Percentiles rank a stretch among this genome's conserved stretches.
phyloP scores from a whole-genome alignment of 2,888 invertebrate genomes.

The Eilema depressum region DNA sequence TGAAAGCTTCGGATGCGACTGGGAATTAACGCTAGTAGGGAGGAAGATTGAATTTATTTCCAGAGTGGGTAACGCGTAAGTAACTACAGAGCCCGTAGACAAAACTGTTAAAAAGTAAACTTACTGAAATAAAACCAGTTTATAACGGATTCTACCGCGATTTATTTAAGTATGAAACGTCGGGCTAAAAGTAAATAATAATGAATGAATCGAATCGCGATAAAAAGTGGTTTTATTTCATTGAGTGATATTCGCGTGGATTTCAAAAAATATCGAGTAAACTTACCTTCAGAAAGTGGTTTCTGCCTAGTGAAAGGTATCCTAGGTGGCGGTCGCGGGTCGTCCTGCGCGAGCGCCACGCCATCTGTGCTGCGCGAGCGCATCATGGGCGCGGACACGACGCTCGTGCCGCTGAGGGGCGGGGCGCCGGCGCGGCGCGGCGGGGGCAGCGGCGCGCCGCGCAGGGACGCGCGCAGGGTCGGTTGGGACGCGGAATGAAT shows the following conservation, averaged over 20 bases:
- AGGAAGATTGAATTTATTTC: neutral
- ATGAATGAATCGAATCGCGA: too few species aligned
- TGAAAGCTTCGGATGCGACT: too few species aligned
- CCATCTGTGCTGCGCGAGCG: slow-evolving; percentile 73
- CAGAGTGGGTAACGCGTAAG: too few species aligned
- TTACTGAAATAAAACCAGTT: too few species aligned
- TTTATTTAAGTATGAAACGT: too few species aligned
- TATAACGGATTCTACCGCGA: too few species aligned
- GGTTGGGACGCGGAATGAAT: slow-evolving; percentile 68
- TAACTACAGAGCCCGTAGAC: too few species aligned
- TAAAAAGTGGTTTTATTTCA: too few species aligned
- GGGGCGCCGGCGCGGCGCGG: slow-evolving; percentile 43
- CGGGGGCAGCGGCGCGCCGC: slow-evolving; percentile 27
- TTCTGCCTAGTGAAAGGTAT: slow-evolving; percentile 59
- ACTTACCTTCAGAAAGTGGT: slow-evolving; percentile 63
- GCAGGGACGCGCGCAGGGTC: slow-evolving; percentile 41
- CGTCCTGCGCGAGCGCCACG: slow-evolving; percentile 55
- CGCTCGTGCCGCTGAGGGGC: slow-evolving; percentile 46
- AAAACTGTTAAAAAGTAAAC: too few species aligned
- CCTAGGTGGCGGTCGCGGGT: slow-evolving; percentile 65
- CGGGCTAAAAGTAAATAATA: too few species aligned
- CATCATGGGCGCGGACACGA: slow-evolving; percentile 50
- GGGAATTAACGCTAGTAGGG: too few species aligned
- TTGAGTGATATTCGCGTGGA: too few species aligned
- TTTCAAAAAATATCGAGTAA: neutral